Evolutionary conservation across 2,888 invertebrate species (phyloP).

Genomic region (Apantesis nais): DNA sequence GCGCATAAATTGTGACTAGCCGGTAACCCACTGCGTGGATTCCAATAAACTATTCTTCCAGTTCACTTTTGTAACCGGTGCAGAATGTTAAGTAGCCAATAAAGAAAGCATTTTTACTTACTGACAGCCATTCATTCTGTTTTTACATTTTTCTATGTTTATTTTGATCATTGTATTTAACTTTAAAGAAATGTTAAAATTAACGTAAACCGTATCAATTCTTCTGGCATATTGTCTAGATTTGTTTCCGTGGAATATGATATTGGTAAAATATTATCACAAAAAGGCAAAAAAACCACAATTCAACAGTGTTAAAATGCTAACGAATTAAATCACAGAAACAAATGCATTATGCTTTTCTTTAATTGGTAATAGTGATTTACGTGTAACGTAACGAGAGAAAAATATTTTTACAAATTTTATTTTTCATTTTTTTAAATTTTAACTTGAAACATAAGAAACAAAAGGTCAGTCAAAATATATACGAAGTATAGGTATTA

Average conservation of each 20-base stretch:
- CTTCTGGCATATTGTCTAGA: no score
- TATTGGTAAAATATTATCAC: no score
- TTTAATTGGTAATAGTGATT: not conserved
- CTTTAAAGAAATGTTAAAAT: not conserved
- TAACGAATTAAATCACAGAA: not conserved
- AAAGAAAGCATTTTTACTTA: conserved; percentile 16
- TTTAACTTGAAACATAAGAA: not conserved
- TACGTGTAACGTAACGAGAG: not conserved
- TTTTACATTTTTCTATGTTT: conserved; percentile 1
- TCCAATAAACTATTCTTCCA: conserved; percentile 25
- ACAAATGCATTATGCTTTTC: not conserved
- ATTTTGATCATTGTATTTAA: conserved; percentile 8
- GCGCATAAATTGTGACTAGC: conserved; percentile 23
- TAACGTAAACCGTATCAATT: no score
- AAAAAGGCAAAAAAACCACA: no score
- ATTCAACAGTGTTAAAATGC: no score
- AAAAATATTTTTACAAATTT: not conserved
- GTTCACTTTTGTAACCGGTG: conserved; percentile 24
- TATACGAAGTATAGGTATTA: not conserved
- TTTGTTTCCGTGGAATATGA: no score
- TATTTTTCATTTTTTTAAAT: no score
- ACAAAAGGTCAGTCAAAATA: not conserved
- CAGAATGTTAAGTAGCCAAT: conserved; percentile 26
- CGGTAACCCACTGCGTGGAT: conserved; percentile 24
- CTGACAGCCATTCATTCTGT: conserved; percentile 7